phyloP scores from a whole-genome alignment of 2,113 vertebrate genomes.

The Lampris megalopsis region DNA sequence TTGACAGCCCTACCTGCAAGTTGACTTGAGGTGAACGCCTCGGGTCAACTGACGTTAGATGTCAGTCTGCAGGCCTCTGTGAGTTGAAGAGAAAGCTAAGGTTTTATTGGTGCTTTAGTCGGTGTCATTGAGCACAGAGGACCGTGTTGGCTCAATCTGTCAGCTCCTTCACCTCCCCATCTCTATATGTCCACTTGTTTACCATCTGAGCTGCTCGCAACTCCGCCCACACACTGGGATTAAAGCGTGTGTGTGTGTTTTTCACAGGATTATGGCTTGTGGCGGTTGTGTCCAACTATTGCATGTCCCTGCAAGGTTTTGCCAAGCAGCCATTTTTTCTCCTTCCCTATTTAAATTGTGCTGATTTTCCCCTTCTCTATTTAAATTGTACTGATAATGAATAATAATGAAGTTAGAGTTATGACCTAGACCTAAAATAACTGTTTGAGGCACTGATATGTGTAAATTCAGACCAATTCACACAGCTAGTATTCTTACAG shows the following conservation, averaged over 20 bases:
- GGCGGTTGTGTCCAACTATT: conserved; percentile 31
- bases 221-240: conserved; percentile 51
- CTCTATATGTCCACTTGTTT: conserved; percentile 52
- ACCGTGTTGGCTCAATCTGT: neutral
- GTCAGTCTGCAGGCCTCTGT: neutral
- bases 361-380: too few relatives aligned
- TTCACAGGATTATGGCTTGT: conserved; percentile 56
- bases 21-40: too few relatives aligned
- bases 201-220: conserved; percentile 45
- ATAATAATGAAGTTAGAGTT: neutral
- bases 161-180: neutral
- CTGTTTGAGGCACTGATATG: neutral
- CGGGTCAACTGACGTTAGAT: too few relatives aligned
- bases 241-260: conserved; percentile 53
- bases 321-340: neutral
- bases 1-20: too few relatives aligned
- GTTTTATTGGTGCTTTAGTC: neutral
- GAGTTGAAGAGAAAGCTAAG: neutral
- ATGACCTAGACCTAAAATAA: too few relatives aligned
- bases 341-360: too few relatives aligned
- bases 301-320: conserved; percentile 2
- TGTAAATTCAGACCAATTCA: neutral
- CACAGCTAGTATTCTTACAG: too few relatives aligned
- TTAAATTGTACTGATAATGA: too few relatives aligned
- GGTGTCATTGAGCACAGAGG: neutral